phyloP scores from a whole-genome alignment of 1,140 invertebrate genomes.

The Belonocnema kinseyi region DNA sequence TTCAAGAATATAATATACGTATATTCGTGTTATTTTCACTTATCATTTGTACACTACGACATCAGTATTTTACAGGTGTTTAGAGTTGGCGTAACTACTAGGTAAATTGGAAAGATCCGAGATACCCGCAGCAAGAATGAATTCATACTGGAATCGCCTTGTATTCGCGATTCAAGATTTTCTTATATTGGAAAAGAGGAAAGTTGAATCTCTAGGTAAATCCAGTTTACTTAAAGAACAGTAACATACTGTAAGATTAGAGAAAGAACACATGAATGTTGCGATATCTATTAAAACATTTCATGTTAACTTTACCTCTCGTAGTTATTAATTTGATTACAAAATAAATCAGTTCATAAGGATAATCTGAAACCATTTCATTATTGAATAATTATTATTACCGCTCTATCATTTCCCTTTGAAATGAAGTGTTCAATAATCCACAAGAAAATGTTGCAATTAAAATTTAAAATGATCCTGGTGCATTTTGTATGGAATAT shows the following conservation, averaged over 20 bases:
- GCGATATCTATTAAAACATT: background rate
- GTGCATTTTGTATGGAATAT: too few relatives aligned
- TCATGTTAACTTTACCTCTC: background rate
- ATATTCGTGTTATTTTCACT: constrained; percentile 34
- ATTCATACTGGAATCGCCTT: constrained; percentile 2
- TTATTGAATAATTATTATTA: too few relatives aligned
- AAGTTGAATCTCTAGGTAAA: constrained; percentile 1
- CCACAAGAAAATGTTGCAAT: too few relatives aligned
- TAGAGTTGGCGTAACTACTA: constrained; percentile 17
- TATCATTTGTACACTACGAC: constrained; percentile 47
- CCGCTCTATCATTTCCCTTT: too few relatives aligned
- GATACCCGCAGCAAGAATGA: background rate
- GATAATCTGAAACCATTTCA: too few relatives aligned
- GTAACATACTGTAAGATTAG: background rate
- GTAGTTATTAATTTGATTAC: too few relatives aligned
- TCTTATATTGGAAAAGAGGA: background rate
- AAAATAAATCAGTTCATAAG: too few relatives aligned
- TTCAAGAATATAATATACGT: constrained; percentile 59
- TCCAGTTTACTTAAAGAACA: background rate
- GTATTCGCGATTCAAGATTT: background rate
- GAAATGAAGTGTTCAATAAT: too few relatives aligned
- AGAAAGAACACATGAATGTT: background rate
- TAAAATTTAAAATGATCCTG: too few relatives aligned
- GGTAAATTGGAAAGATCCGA: constrained; percentile 1
- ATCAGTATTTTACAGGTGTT: constrained; percentile 36